These are phyloP conservation scores for Papilio xuthus DNA, from an alignment of 1,140 invertebrate species.

Conservation along the genomic window DNA sequence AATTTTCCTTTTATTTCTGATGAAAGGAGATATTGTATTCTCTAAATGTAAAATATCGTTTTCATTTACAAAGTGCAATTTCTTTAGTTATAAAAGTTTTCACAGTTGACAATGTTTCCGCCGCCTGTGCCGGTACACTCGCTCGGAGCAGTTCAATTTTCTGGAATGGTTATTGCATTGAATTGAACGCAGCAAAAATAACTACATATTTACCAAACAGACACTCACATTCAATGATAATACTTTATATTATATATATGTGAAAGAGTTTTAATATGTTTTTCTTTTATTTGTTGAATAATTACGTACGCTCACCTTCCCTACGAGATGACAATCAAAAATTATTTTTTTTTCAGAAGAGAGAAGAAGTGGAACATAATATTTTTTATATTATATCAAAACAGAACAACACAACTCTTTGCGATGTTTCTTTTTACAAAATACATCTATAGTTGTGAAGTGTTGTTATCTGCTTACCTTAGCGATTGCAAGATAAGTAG, in stretches of 20 bases:
- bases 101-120: background rate
- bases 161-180: conserved; percentile 9
- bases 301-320: too few relatives aligned
- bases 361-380: too few relatives aligned
- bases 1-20: background rate
- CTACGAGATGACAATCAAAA: too few relatives aligned
- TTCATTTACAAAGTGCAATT: conserved; percentile 8
- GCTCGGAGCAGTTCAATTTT: conserved; percentile 8
- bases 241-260: too few relatives aligned
- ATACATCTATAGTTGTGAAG: too few relatives aligned
- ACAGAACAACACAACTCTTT: background rate
- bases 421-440: background rate
- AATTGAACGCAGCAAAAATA: conserved; percentile 22
- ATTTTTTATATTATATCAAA: too few relatives aligned
- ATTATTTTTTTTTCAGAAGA: too few relatives aligned
- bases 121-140: background rate
- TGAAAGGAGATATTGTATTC: background rate
- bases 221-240: background rate
- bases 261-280: background rate
- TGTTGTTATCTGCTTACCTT: too few relatives aligned
- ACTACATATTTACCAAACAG: background rate
- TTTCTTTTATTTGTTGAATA: background rate
- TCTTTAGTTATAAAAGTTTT: conserved; percentile 6
- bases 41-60: background rate
- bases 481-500: too few relatives aligned